Evolutionary conservation across 2,888 invertebrate species (phyloP).

Genomic region (Cosmorhoe ocellata): DNA sequence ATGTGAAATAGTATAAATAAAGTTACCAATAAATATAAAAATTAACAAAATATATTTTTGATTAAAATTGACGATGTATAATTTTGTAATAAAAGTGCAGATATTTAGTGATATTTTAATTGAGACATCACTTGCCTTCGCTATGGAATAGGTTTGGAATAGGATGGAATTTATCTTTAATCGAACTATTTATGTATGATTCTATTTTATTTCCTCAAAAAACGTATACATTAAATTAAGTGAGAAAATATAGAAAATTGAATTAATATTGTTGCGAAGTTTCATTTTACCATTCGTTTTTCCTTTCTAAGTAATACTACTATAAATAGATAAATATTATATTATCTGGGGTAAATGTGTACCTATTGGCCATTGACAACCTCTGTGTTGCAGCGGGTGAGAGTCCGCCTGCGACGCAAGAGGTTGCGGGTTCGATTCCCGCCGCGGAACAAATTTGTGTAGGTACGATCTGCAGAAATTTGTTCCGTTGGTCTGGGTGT

Average conservation of each 20-base stretch:
- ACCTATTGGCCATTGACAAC: too few relatives aligned
- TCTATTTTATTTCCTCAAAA: slow-evolving; percentile 54
- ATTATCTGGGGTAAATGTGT: too few relatives aligned
- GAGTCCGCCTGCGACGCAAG: too few relatives aligned
- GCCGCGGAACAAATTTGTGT: too few relatives aligned
- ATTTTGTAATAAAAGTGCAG: slow-evolving; percentile 19
- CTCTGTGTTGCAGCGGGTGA: too few relatives aligned
- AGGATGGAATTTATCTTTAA: slow-evolving; percentile 68
- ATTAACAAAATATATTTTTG: slow-evolving; percentile 35
- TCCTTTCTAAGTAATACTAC: too few relatives aligned
- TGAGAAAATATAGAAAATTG: slow-evolving; percentile 72
- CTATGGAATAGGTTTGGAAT: slow-evolving; percentile 56
- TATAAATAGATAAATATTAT: too few relatives aligned
- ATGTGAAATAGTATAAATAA: slow-evolving; percentile 71
- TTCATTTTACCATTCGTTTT: slow-evolving; percentile 24
- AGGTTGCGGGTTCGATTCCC: too few relatives aligned
- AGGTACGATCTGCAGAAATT: too few relatives aligned
- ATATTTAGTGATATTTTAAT: slow-evolving; percentile 42
- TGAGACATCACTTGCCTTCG: slow-evolving; percentile 67
- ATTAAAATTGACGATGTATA: slow-evolving; percentile 17
- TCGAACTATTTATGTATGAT: slow-evolving; percentile 62
- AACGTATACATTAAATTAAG: slow-evolving; percentile 69
- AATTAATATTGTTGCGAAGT: slow-evolving; percentile 52
- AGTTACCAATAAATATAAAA: slow-evolving; percentile 79
- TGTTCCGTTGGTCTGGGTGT: too few relatives aligned